Conservation (phyloP, 2,797 vertebrate genomes). For the Tangara arthus region DNA sequence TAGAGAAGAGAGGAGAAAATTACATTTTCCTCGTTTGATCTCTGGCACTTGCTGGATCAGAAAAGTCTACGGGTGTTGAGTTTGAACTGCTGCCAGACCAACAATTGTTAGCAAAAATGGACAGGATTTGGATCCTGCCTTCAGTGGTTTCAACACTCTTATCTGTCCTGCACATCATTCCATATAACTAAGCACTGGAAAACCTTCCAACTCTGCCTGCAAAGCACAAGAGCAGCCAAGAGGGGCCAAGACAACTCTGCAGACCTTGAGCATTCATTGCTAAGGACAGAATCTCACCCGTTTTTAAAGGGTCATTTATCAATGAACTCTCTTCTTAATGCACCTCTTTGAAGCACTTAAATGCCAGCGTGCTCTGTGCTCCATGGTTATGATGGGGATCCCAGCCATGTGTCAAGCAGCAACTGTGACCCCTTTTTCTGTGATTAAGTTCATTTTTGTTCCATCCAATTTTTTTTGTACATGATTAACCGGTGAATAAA, state of each 20-base stretch:
- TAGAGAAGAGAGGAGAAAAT: not conserved
- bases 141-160: not conserved
- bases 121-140: not conserved
- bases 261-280: not conserved
- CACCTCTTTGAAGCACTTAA: constrained; percentile 12
- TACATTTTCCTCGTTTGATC: not conserved
- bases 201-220: not conserved
- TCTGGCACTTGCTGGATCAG: not conserved
- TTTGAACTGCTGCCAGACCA: not conserved
- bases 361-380: not conserved
- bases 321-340: constrained; percentile 12
- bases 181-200: not conserved
- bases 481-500: constrained; percentile 37
- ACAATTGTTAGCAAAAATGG: not conserved
- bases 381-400: not conserved
- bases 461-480: not conserved
- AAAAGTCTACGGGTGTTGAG: not conserved
- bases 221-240: not conserved
- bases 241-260: not conserved
- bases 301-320: constrained; percentile 27
- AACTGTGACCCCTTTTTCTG: constrained; percentile 30
- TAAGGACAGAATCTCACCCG: not conserved
- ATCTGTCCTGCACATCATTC: not conserved
- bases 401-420: not conserved
- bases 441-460: constrained; percentile 49